A percentile compares a stretch with the other conserved stretches of the same genome.
Evolutionary conservation across 2,113 vertebrate species (phyloP).

Genomic region (Pipa parva): DNA sequence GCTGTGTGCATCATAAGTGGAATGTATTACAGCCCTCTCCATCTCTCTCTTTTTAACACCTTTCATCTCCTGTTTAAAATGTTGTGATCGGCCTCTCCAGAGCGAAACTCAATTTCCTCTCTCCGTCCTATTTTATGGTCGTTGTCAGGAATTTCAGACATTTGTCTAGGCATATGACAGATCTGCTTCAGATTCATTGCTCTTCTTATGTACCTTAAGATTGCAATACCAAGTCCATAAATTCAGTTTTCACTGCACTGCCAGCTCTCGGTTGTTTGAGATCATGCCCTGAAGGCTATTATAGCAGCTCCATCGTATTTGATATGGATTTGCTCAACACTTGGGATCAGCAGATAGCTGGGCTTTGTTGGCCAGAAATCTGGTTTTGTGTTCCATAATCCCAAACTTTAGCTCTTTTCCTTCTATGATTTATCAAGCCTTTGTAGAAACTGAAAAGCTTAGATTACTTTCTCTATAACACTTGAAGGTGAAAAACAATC

Average conservation of each 20-base stretch:
- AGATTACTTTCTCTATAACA: slow-evolving; percentile 48
- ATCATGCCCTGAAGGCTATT: slow-evolving; percentile 37
- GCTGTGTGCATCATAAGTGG: slow-evolving; percentile 39
- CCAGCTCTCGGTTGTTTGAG: slow-evolving; percentile 54
- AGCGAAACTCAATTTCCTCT: slow-evolving; percentile 52
- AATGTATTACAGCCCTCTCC: slow-evolving; percentile 38
- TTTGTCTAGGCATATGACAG: slow-evolving; percentile 62
- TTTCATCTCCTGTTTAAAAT: slow-evolving; percentile 53
- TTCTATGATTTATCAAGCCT: slow-evolving; percentile 65
- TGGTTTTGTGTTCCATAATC: slow-evolving; percentile 62
- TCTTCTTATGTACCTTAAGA: slow-evolving; percentile 67
- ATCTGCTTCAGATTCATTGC: slow-evolving; percentile 65
- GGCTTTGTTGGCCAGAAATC: slow-evolving; percentile 31
- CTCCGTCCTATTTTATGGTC: slow-evolving; percentile 59
- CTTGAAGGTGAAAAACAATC: slow-evolving; percentile 47
- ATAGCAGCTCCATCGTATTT: slow-evolving; percentile 42
- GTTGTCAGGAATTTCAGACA: slow-evolving; percentile 58
- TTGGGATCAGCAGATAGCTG: slow-evolving; percentile 21
- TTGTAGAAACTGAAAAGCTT: slow-evolving; percentile 51
- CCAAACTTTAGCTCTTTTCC: slow-evolving; percentile 52
- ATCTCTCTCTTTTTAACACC: slow-evolving; percentile 43
- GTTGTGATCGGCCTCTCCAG: slow-evolving; percentile 54
- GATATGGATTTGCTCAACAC: slow-evolving; percentile 43
- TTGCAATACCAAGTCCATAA: slow-evolving; percentile 70
- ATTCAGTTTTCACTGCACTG: slow-evolving; percentile 63